Evolutionary conservation across 2,888 invertebrate species (phyloP).

Genomic region (Drosophila vallismaia): DNA sequence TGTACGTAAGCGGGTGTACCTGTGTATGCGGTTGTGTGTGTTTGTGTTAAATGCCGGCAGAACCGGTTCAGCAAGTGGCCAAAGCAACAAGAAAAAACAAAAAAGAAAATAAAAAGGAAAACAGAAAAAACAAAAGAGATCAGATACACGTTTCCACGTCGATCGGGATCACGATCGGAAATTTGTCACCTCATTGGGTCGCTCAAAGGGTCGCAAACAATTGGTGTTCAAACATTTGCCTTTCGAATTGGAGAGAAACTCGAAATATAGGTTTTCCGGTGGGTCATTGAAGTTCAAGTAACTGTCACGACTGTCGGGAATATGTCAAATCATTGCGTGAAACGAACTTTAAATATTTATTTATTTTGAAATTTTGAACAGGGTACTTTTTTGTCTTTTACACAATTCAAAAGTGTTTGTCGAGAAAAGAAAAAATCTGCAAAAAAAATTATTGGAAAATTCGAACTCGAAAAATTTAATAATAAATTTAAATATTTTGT

Average conservation of each 20-base stretch:
- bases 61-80: slow-evolving; percentile 75
- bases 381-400: too few relatives aligned
- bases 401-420: too few relatives aligned
- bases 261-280: neutral
- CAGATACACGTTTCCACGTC: slow-evolving; percentile 28
- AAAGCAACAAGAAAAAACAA: slow-evolving; percentile 50
- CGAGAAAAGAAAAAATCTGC: too few relatives aligned
- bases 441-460: too few relatives aligned
- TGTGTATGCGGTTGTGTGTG: slow-evolving; percentile 29
- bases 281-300: neutral
- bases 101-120: slow-evolving; percentile 22
- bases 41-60: slow-evolving; percentile 71
- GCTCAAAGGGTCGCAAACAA: neutral
- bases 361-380: neutral
- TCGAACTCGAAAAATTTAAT: too few relatives aligned
- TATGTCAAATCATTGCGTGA: slow-evolving; percentile 1
- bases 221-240: neutral
- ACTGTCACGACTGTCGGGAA: neutral
- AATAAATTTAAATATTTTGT: too few relatives aligned
- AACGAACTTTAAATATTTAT: neutral
- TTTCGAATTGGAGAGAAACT: neutral
- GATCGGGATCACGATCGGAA: slow-evolving; percentile 32
- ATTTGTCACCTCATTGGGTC: slow-evolving; percentile 24
- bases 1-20: slow-evolving; percentile 22
- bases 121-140: slow-evolving; percentile 14